Percentiles rank a stretch among this genome's conserved stretches.
phyloP scores from a whole-genome alignment of 2,888 invertebrate genomes.

The Limnephilus marmoratus region DNA sequence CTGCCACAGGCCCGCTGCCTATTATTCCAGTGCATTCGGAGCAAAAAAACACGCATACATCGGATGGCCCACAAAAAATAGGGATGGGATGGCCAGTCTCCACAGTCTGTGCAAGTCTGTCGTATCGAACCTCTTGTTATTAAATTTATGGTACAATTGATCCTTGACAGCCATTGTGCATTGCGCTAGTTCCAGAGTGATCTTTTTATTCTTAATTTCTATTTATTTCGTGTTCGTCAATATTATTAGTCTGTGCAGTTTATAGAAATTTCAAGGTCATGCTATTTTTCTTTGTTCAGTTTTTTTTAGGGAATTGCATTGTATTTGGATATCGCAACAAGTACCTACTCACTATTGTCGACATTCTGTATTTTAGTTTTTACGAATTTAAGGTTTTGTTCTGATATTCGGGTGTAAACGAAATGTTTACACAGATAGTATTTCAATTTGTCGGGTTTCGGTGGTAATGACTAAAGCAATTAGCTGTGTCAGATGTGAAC shows the following conservation, averaged over 20 bases:
- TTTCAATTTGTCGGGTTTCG: not conserved
- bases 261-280: conserved; percentile 29
- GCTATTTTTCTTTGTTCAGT: not conserved
- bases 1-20: conserved; percentile 23
- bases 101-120: conserved; percentile 25
- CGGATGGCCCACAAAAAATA: conserved; percentile 47
- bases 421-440: not conserved
- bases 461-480: not conserved
- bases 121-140: conserved; percentile 44
- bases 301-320: not conserved
- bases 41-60: conserved; percentile 44
- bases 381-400: not conserved
- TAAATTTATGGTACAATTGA: conserved; percentile 42
- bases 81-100: conserved; percentile 33
- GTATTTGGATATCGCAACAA: not conserved
- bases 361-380: not conserved
- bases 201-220: conserved; percentile 35
- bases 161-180: conserved; percentile 23
- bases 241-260: conserved; percentile 27
- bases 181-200: conserved; percentile 30
- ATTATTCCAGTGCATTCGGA: conserved; percentile 40
- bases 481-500: not conserved
- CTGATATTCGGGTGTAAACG: not conserved
- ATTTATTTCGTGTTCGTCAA: conserved; percentile 29
- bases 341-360: not conserved